Conservation (phyloP, 2,113 vertebrate species). For the Megalops atlanticus region DNA sequence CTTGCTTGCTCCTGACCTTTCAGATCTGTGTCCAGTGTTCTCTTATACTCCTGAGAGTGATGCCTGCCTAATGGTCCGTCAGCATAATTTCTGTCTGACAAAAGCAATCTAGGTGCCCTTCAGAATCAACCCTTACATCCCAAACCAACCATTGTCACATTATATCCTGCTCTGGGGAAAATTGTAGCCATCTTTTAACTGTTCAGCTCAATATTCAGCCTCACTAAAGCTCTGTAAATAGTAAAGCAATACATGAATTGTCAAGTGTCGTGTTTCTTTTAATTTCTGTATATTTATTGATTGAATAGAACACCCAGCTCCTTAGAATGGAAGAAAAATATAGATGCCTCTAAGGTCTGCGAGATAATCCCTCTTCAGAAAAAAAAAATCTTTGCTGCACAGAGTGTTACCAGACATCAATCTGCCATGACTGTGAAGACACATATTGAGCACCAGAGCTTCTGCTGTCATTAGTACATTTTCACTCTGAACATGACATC, state of each 20-base stretch:
- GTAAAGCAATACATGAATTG: not conserved
- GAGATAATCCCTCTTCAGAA: constrained; percentile 12
- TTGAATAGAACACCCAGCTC: not conserved
- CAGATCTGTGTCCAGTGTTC: not conserved
- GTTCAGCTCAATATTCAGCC: not conserved
- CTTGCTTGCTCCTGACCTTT: constrained; percentile 1
- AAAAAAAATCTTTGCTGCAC: not conserved
- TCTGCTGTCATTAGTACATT: not conserved
- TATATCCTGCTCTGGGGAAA: not conserved
- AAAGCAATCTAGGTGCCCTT: not conserved
- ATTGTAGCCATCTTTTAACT: not conserved
- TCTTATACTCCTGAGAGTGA: not conserved
- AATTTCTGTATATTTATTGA: constrained; percentile 1
- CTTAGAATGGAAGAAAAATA: constrained; percentile 11
- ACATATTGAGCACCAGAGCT: not conserved
- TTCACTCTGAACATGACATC: not conserved
- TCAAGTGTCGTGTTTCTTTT: not conserved
- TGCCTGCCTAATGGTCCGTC: not conserved
- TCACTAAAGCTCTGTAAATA: not conserved
- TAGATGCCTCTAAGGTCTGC: not conserved
- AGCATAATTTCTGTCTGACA: not conserved
- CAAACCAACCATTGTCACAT: not conserved
- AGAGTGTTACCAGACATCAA: not conserved
- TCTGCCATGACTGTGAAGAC: not conserved
- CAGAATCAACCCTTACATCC: not conserved